Evolutionary conservation across 2,888 invertebrate genomes (phyloP), one percentile per base, ranked within the genome.

Genomic region (Epinotia nisella): DNA sequence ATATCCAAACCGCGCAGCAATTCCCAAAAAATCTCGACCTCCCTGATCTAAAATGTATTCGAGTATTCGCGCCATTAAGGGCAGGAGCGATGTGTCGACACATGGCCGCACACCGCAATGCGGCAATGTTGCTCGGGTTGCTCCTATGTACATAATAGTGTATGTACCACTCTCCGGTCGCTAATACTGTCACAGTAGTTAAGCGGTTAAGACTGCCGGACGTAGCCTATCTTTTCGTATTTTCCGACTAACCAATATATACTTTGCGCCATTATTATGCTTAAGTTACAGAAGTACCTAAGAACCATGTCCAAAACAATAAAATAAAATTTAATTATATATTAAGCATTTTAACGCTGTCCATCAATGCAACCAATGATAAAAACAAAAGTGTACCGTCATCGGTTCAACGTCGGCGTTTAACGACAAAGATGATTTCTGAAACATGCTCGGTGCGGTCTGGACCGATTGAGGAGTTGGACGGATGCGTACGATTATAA

Each of bases 401-500:
- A 59, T 64, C 68, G 24, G 53, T 58, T 65, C 58, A 51, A 49
- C 68, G 60, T 41, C 53, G 58, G 41, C 61, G 64, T 69, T 69
- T 78, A 83, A 81, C 81, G 79, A 77, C 78, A 78, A 79, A 79
- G 81, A 81, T 79, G 81, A 82, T 82, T 78, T 77, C 79, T 80
- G 80, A 77, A 82, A 80, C 78, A 78, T 79, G 71, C 83, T 81
- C 79, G 81, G 83, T 82, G 81, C 89, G 87, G 87, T 87, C 86
- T 88, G 89, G 87, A 85, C 86, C 90, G 91, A 91, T 91, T 88
- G 90, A 90, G 91, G 90, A 89, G 88, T 86, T 89, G 87, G 91
- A 91, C 92, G 93, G 93, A 93, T 93, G 92, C 92, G 90, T 91
- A 87, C 87, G 92, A 93, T 93, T 93, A 93, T 93, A 93, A 93